phyloP scores from a whole-genome alignment of 2,113 vertebrate species.

The Cacatua alba region DNA sequence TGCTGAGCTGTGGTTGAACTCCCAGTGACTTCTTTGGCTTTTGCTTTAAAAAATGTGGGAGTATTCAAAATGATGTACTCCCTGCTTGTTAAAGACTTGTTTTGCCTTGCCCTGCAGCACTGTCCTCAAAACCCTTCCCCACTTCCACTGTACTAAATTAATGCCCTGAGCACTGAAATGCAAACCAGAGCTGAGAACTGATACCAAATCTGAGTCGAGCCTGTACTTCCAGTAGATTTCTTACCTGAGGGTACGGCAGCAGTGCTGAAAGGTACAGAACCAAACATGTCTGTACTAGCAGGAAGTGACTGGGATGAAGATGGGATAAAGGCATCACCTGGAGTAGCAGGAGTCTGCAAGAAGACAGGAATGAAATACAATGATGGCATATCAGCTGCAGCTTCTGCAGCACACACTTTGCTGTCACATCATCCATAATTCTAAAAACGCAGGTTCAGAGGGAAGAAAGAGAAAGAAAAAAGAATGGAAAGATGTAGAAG shows the following conservation, averaged over 20 bases:
- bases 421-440: background rate
- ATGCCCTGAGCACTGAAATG: background rate
- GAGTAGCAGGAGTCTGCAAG: slow-evolving; percentile 93
- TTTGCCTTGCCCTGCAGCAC: background rate
- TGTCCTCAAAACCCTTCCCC: background rate
- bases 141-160: background rate
- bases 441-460: background rate
- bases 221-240: background rate
- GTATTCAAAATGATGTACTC: background rate
- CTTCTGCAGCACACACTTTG: background rate
- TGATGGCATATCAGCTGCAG: background rate
- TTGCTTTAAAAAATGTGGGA: background rate
- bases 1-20: background rate
- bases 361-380: slow-evolving; percentile 18
- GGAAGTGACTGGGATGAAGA: slow-evolving; percentile 90
- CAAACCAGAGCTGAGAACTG: background rate
- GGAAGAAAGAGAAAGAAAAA: background rate
- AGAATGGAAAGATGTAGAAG: background rate
- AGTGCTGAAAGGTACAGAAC: slow-evolving; percentile 89
- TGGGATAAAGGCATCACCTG: slow-evolving; percentile 94
- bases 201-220: background rate
- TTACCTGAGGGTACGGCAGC: slow-evolving; percentile 98
- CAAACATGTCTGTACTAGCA: slow-evolving; percentile 87
- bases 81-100: background rate
- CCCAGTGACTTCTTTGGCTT: background rate